phyloP scores from a whole-genome alignment of 2,113 vertebrate species.

The Barbus barbus region DNA sequence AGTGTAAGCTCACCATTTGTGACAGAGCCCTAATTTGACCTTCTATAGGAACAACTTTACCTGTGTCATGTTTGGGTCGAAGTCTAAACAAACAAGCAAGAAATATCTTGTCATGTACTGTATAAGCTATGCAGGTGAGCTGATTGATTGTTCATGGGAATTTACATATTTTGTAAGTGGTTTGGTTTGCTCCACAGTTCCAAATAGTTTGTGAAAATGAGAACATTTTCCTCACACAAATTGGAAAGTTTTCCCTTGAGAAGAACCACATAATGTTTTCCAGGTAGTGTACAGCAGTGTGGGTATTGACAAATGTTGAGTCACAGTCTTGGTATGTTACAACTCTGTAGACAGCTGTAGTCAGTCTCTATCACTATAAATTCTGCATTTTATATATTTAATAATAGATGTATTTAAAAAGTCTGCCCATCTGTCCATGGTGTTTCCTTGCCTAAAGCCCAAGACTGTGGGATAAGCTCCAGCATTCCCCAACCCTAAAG shows the following conservation, averaged over 20 bases:
- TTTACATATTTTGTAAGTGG: background rate
- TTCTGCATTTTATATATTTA: background rate
- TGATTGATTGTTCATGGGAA: background rate
- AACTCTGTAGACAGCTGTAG: conserved; percentile 22
- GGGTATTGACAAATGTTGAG: conserved; percentile 43
- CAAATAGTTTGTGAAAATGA: background rate
- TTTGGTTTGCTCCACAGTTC: background rate
- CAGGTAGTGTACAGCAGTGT: conserved; percentile 23
- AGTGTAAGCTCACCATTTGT: conserved; percentile 50
- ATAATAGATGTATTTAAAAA: background rate
- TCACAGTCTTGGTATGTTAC: conserved; percentile 58
- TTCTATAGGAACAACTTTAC: conserved; percentile 40
- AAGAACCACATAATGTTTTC: conserved; percentile 25
- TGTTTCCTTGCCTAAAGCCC: background rate
- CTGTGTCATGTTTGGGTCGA: conserved; percentile 39
- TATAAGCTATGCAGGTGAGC: background rate
- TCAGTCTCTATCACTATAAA: conserved; percentile 25
- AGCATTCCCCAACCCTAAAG: background rate
- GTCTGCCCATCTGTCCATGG: background rate
- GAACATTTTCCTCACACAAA: background rate
- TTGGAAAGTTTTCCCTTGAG: background rate
- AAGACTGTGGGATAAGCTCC: background rate
- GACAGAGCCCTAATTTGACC: conserved; percentile 54
- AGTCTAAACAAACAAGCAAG: background rate
- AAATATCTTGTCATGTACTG: background rate